Evolutionary conservation across 1,140 invertebrate species (phyloP), one percentile per base, ranked within the genome.

Genomic region (Neodiprion virginianus): DNA sequence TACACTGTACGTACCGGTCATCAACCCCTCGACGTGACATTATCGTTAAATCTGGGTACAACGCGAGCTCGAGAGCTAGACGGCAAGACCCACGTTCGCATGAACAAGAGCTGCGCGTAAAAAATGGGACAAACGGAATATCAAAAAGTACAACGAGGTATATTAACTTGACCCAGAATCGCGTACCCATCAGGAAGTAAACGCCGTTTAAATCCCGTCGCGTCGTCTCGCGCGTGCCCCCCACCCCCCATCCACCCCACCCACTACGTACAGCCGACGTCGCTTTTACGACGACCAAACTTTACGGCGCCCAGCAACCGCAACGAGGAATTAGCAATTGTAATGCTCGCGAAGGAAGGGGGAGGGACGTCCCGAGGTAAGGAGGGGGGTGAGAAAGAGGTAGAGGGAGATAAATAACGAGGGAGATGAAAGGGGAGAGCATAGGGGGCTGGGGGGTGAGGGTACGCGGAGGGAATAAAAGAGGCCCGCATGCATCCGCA

Each of bases 241-340:
- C 79, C 78, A 78, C 71, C 79, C 73, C 79, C 78, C 67, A 48
- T 50, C 72, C 76, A 79, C 78, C 78, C 78, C 82, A 78, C 77
- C 76, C 71, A 73, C 67, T 80, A 76, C 77, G 76, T 77, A 67
- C 21, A 66, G 49, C 83, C 81, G 82, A 80, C 81, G 80, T 82
- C 80, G 78, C 84, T 84, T 88, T 87, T 88, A 86, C 82, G 86
- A 88, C 81, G 82, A 77, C 78, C 83, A 80, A 87, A 86, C 84
- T 86, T 88, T 85, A 87, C 81, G 83, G 84, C 82, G 77, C 79
- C 75, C 74, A 76, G 82, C 82, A 79, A 85, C 83, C 82, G 83
- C 85, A 87, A 81, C 80, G 84, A 79, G 78, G 83, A 88, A 88
- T 88, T 88, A 88, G 87, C 86, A 88, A 88, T 88, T 88, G 87